Evolutionary conservation across 1,140 invertebrate species (phyloP), one percentile per base, ranked within the genome.

Genomic region (Drosophila triauraria): DNA sequence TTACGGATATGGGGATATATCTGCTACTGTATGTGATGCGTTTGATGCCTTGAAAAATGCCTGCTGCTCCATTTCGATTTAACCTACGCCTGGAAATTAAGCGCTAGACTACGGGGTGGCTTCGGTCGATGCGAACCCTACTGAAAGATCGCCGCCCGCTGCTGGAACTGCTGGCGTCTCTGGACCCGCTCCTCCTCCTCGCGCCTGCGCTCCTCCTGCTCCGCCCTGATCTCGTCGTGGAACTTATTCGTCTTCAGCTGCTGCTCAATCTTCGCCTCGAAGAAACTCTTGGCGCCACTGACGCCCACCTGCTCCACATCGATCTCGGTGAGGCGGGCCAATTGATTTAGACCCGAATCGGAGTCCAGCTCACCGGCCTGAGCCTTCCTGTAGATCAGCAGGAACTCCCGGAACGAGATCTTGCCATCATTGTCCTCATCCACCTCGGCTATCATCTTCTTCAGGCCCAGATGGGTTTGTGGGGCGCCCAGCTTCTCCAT

Each of bases 401-500:
- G 93, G 91, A 98, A 98, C 95, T 99, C 98, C 93, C 97, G 95
- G 93, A 99, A 99, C 78, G 96, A 98, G 69, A 99, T 97, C 90
- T 96, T 97, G 38, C 95, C 95, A 91, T 99, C 98, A 23, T 95
- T 93, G 91, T 99, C 98, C 93, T 98, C 98, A 91, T 99, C 98
- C 15, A 99, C 97, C 93, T 98, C 97, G 65, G 96, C 95, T 79
- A 99, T 99, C 98, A 99, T 99, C 40, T 95, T 95, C 92, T 99
- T 99, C 7, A 99, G 94, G 0, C 96, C 97, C 4, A 99, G 93
- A 93, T 99, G 98, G 9, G 98, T 99, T 93, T 99, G 98, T 13
- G 98, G 98, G 10, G 97, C 97, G 20, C 97, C 97, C n/a, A 99
- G 93, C 50, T 97, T 96, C 93, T 99, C 98, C 98, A 99, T 99